Evolutionary conservation across 2,797 vertebrate genomes (phyloP).

Genomic region (Antrozous pallidus): DNA sequence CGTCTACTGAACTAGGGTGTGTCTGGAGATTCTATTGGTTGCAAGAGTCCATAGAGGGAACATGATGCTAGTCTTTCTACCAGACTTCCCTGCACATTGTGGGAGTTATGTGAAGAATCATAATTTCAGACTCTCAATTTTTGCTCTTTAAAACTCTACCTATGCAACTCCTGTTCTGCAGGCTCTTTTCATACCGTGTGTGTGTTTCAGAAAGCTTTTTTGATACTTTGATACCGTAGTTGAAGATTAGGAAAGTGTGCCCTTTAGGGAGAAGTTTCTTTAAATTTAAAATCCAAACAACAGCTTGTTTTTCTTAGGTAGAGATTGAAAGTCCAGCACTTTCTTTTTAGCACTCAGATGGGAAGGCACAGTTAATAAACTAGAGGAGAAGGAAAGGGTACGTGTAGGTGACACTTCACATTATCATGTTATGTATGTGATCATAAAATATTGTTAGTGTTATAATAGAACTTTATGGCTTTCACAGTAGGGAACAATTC

Average conservation of each 20-base stretch:
- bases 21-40: not conserved
- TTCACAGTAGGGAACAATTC: not conserved
- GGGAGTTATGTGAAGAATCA: not conserved
- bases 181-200: rapidly evolving
- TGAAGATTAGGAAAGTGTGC: not conserved
- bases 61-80: not conserved
- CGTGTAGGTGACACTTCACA: not conserved
- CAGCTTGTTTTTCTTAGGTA: not conserved
- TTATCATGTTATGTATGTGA: not conserved
- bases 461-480: not conserved
- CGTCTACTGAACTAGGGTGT: no score
- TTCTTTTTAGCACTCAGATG: not conserved
- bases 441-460: not conserved
- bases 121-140: not conserved
- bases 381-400: not conserved
- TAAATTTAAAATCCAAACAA: not conserved
- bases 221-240: not conserved
- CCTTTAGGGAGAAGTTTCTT: not conserved
- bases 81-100: not conserved
- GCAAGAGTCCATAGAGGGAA: not conserved
- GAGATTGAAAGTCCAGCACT: not conserved
- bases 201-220: not conserved
- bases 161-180: not conserved
- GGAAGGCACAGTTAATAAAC: not conserved
- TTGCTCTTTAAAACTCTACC: not conserved